Base-by-base conservation (phyloP, 2,888 invertebrate species). In the Nymphalis c-album region DNA sequence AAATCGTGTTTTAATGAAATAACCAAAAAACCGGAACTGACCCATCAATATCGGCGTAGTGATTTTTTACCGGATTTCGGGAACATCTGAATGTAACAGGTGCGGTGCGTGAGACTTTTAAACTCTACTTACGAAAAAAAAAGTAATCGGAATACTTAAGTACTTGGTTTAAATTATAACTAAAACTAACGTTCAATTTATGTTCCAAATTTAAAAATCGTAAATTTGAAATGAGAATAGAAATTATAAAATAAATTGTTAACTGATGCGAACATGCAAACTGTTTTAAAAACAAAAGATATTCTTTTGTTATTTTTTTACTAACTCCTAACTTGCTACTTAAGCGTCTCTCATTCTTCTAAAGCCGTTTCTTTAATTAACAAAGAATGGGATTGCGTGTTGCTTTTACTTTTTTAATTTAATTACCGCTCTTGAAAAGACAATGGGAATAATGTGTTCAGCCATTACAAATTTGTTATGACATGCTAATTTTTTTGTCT, bases 301-400 rank as follows among this genome's bases (percentile, higher is more conserved):
- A 31, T 31, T 77, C 82, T 82, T 86, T 84, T 82, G 83, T 83
- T 85, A 86, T 85, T 85, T 86, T 87, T 82, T 57, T 40, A 57
- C 57, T 40, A 57, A 77, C 84, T 80, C 78, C 83, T 80, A 91
- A 91, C 91, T 91, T 91, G 86, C 89, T 88, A 91, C 91, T 91
- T 91, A 68, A 90, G 78, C 82, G 81, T 57, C 57, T 87, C 87
- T 86, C 86, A 85, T 89, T 89, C 87, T 83, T 81, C 83, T 81
- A 80, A 80, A 81, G 82, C 80, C 80, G 85, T 87, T 90, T 87
- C 90, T 91, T 91, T 91, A 90, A 91, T 91, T 90, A 90, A 85
- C 87, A 88, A 88, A 88, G 88, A 89, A 90, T 86, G 80, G 84
- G 82, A 87, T 90, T 87, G 91, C 91, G 90, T 91, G 90, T 86